Evolutionary conservation across 2,113 vertebrate species (phyloP).

Genomic region (Morone saxatilis): DNA sequence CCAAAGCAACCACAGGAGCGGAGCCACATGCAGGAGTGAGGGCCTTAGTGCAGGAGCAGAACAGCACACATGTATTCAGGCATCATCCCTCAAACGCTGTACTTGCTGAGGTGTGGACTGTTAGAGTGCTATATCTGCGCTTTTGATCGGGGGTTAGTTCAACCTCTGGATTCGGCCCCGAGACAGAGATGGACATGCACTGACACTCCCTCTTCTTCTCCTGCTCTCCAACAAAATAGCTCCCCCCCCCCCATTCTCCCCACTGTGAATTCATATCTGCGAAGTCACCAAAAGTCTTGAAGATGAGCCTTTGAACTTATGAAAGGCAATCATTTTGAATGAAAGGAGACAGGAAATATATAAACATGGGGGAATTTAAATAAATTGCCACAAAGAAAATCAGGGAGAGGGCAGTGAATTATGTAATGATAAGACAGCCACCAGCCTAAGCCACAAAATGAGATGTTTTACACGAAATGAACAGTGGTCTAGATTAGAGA

Average conservation of each 20-base stretch:
- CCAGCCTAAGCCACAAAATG: conserved; percentile 81
- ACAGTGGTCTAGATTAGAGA: conserved; percentile 81
- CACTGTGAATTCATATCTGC: conserved; percentile 69
- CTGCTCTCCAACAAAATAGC: conserved; percentile 69
- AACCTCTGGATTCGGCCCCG: conserved; percentile 56
- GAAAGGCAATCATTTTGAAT: conserved; percentile 83
- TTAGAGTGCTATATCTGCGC: conserved; percentile 65
- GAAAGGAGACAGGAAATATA: conserved; percentile 81
- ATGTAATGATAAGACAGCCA: conserved; percentile 82
- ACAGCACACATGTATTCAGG: conserved; percentile 58
- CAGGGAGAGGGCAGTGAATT: conserved; percentile 76
- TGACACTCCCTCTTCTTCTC: conserved; percentile 51
- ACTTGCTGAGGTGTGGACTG: conserved; percentile 69
- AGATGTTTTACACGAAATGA: conserved; percentile 85
- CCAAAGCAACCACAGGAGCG: conserved; percentile 78
- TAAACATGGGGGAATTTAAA: conserved; percentile 85
- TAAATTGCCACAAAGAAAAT: conserved; percentile 83
- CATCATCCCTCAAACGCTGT: conserved; percentile 52
- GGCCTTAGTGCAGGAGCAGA: conserved; percentile 63
- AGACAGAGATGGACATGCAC: conserved; percentile 72
- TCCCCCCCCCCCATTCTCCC: conserved; percentile 19
- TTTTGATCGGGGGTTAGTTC: conserved; percentile 62
- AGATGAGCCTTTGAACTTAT: conserved; percentile 83
- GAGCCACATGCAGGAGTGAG: conserved; percentile 74
- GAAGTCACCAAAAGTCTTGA: conserved; percentile 80